Conservation (phyloP, 2,113 vertebrate genomes). For the Cervus canadensis region DNA sequence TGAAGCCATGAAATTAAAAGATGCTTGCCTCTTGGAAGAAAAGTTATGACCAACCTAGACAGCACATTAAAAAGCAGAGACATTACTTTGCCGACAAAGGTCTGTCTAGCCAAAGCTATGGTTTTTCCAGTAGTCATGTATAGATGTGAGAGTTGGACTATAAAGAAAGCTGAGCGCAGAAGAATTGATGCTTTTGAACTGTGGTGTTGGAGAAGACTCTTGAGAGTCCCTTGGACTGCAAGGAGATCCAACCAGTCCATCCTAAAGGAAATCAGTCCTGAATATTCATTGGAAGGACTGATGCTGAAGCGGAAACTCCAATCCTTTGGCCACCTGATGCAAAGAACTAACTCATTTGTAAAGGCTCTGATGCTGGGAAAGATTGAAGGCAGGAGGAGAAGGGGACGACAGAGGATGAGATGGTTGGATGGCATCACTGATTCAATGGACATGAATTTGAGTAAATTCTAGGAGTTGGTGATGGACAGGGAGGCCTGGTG, state of each 20-base stretch:
- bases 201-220: background rate
- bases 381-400: background rate
- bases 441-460: background rate
- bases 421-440: background rate
- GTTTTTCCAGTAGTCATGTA: background rate
- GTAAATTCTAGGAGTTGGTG: background rate
- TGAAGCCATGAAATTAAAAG: background rate
- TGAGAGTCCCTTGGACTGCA: background rate
- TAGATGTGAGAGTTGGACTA: background rate
- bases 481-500: background rate
- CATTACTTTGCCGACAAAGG: background rate
- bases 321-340: background rate
- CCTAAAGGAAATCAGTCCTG: background rate
- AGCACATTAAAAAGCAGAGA: background rate
- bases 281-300: background rate
- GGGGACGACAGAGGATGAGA: background rate
- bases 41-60: background rate
- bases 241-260: background rate
- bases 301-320: background rate
- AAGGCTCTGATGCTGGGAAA: background rate
- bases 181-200: background rate
- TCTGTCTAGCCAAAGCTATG: background rate
- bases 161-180: accelerated
- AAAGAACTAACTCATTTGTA: background rate
- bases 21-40: background rate